These are phyloP conservation scores for Caerostris extrusa DNA, from an alignment of 1,140 invertebrate genomes.

Conservation along the genomic window DNA sequence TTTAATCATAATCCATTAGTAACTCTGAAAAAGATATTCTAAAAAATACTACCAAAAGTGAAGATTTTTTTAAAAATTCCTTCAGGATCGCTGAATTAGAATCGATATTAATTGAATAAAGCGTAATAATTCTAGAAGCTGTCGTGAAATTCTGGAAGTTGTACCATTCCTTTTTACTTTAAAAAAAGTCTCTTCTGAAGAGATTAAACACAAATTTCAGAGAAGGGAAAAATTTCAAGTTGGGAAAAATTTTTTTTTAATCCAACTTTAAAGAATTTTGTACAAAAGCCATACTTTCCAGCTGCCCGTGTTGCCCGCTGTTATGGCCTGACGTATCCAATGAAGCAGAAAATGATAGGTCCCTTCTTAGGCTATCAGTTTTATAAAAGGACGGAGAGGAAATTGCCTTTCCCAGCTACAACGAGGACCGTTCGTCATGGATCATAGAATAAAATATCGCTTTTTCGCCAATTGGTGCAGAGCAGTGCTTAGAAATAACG, in stretches of 20 bases:
- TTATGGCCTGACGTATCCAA: slow-evolving; percentile 19
- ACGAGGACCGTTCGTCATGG: slow-evolving; percentile 13
- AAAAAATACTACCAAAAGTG: too few relatives aligned
- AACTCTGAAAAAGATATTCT: too few relatives aligned
- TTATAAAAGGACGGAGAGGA: slow-evolving; percentile 33
- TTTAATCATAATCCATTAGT: too few relatives aligned
- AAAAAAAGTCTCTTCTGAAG: neutral
- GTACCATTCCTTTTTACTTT: too few relatives aligned
- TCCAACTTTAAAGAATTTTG: neutral
- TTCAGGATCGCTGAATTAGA: too few relatives aligned
- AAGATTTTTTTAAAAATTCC: too few relatives aligned
- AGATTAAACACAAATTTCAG: neutral
- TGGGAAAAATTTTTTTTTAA: neutral
- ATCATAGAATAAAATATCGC: slow-evolving; percentile 2
- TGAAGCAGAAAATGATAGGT: slow-evolving; percentile 35
- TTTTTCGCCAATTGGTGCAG: slow-evolving; percentile 18
- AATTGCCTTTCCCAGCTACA: slow-evolving; percentile 13
- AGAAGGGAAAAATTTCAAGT: neutral
- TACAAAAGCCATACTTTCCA: neutral
- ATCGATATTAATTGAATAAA: too few relatives aligned
- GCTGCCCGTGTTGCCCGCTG: neutral
- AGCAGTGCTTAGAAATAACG: slow-evolving; percentile 37
- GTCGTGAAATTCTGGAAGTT: too few relatives aligned
- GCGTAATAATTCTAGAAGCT: too few relatives aligned
- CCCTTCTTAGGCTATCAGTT: slow-evolving; percentile 5